phyloP scores from a whole-genome alignment of 2,888 invertebrate genomes.

The Aspidiotus destructor region DNA sequence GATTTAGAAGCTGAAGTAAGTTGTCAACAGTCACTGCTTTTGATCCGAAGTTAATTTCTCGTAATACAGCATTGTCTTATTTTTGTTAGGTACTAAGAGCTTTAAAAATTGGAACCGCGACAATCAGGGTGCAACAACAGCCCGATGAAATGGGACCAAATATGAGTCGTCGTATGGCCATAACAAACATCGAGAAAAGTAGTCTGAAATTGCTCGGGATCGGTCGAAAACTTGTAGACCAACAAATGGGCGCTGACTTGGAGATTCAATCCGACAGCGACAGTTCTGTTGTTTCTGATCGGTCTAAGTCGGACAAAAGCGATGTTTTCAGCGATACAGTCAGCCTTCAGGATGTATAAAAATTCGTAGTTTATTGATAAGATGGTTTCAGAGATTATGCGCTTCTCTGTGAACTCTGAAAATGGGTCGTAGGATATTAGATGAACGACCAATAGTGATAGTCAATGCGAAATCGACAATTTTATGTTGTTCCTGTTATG shows the following conservation, averaged over 20 bases:
- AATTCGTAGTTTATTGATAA: too few relatives aligned
- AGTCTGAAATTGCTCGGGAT: conserved; percentile 17
- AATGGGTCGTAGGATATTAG: too few relatives aligned
- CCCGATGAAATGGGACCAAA: not conserved
- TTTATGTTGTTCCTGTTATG: too few relatives aligned
- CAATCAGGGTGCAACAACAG: not conserved
- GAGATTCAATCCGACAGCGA: not conserved
- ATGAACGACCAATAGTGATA: too few relatives aligned
- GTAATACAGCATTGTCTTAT: not conserved
- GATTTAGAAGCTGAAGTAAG: conserved; percentile 22
- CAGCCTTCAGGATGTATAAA: not conserved
- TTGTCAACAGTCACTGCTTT: too few relatives aligned
- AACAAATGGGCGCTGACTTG: not conserved
- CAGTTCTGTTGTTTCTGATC: not conserved
- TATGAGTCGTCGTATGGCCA: conserved; percentile 23
- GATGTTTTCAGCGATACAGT: not conserved
- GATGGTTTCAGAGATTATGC: too few relatives aligned
- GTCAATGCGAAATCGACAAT: too few relatives aligned
- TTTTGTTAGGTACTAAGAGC: conserved; percentile 10
- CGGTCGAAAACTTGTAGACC: not conserved
- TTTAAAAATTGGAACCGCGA: conserved; percentile 3
- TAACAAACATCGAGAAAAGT: conserved; percentile 18
- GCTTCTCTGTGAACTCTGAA: too few relatives aligned
- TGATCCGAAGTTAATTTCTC: too few relatives aligned
- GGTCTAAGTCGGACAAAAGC: not conserved